A percentile compares a stretch with the other conserved stretches of the same genome.
These are phyloP conservation scores for Paracentrotus lividus DNA, from an alignment of 53 echinoderm and acorn worm species.

Conservation along the genomic window DNA sequence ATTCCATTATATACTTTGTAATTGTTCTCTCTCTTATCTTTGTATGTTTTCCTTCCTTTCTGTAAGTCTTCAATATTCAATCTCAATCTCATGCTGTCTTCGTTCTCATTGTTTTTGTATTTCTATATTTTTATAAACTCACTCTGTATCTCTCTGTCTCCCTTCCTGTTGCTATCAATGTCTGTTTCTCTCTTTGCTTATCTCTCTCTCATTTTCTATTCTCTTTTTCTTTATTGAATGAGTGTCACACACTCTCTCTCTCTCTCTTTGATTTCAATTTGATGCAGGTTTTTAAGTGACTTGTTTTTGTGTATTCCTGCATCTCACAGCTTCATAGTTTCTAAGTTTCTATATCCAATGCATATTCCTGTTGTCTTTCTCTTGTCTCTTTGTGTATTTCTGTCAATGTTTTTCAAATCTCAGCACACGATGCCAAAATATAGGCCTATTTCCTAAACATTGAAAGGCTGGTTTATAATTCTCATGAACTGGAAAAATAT, in stretches of 20 bases:
- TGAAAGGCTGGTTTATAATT: no score
- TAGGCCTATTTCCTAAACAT: no score
- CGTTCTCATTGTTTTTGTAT: no score
- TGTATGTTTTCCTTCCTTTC: background rate
- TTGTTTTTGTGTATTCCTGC: background rate
- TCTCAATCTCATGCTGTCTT: no score
- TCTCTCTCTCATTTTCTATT: background rate
- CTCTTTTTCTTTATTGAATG: background rate
- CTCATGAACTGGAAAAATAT: no score
- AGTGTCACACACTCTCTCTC: no score
- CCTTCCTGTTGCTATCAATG: background rate
- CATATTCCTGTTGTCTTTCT: no score
- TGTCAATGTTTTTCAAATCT: no score
- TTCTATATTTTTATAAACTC: no score
- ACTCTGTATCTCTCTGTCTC: background rate
- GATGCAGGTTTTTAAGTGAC: background rate
- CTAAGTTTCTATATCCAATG: background rate
- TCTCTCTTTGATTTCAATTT: background rate
- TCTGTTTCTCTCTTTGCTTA: background rate
- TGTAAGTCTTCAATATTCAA: no score
- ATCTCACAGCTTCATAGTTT: background rate
- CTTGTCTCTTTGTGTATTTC: no score
- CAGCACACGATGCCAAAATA: no score
- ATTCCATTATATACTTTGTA: background rate
- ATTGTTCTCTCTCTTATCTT: conserved; percentile 26